Percentiles rank a stretch among this genome's conserved stretches.
phyloP scores from a whole-genome alignment of 1,140 invertebrate species.

The Procambarus clarkii region DNA sequence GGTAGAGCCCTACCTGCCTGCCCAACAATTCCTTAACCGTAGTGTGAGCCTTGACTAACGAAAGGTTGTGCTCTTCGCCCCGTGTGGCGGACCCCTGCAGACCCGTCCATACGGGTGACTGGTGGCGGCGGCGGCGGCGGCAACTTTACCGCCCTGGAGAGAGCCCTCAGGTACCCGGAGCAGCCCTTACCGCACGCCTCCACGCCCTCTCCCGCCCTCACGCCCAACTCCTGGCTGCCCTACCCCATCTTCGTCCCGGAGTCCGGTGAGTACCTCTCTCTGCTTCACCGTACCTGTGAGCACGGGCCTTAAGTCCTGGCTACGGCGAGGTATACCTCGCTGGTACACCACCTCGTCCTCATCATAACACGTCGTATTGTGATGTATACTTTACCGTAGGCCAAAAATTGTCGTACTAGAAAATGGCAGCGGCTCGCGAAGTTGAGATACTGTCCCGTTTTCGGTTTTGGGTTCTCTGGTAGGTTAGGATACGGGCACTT shows the following conservation, averaged over 20 bases:
- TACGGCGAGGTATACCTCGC: no score
- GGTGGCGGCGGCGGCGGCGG: not conserved
- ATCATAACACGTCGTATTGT: no score
- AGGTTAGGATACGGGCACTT: no score
- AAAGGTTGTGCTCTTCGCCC: not conserved
- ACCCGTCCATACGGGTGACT: slow-evolving; percentile 32
- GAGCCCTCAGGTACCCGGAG: slow-evolving; percentile 44
- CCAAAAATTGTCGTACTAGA: no score
- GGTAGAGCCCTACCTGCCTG: not conserved
- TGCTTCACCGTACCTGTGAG: no score
- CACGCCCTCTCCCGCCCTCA: not conserved
- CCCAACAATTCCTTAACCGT: not conserved
- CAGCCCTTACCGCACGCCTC: not conserved
- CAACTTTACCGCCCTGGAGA: slow-evolving; percentile 32
- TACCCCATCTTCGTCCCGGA: slow-evolving; percentile 22
- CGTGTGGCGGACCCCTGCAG: not conserved
- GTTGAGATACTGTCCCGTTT: no score
- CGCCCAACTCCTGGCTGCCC: slow-evolving; percentile 14
- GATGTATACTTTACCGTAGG: no score
- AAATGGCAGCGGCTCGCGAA: no score
- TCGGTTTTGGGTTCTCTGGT: no score
- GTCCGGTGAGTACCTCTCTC: slow-evolving; percentile 14
- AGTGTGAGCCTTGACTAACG: no score
- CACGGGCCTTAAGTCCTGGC: no score
- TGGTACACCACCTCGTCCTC: no score